Conservation (phyloP, 2,797 vertebrate genomes). For the Momotus momota region DNA sequence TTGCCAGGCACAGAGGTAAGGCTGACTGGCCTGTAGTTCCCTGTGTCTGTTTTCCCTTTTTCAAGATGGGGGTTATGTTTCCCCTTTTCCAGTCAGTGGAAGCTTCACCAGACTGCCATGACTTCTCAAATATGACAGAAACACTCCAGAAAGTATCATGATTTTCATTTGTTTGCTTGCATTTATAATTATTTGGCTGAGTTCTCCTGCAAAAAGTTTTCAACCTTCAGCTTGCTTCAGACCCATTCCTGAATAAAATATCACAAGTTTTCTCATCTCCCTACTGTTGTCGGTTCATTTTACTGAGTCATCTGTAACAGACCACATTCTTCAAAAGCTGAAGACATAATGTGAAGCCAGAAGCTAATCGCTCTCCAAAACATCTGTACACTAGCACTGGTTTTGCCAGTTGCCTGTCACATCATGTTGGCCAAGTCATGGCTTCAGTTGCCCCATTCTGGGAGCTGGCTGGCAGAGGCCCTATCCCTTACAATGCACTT, state of each 20-base stretch:
- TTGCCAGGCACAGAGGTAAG: no score
- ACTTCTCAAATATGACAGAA: no score
- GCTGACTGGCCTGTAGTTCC: no score
- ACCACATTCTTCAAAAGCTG: neutral
- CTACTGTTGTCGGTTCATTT: neutral
- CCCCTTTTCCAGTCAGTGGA: no score
- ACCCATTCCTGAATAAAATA: neutral
- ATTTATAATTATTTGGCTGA: neutral
- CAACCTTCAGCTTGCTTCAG: neutral
- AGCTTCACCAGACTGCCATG: no score
- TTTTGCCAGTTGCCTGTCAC: neutral
- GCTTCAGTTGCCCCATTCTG: neutral
- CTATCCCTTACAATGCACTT: neutral
- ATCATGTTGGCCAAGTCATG: fast-evolving
- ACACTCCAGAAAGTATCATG: no score
- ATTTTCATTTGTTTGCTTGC: slow-evolving; percentile 2
- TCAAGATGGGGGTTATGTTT: no score
- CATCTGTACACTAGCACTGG: neutral
- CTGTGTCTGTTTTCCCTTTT: no score
- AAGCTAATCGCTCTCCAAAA: neutral
- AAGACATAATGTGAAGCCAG: neutral
- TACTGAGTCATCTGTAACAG: neutral
- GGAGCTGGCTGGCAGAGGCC: neutral
- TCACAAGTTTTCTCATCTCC: neutral
- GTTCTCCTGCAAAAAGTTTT: neutral